phyloP scores from a whole-genome alignment of 1,140 invertebrate species.

The Lethrus apterus region DNA sequence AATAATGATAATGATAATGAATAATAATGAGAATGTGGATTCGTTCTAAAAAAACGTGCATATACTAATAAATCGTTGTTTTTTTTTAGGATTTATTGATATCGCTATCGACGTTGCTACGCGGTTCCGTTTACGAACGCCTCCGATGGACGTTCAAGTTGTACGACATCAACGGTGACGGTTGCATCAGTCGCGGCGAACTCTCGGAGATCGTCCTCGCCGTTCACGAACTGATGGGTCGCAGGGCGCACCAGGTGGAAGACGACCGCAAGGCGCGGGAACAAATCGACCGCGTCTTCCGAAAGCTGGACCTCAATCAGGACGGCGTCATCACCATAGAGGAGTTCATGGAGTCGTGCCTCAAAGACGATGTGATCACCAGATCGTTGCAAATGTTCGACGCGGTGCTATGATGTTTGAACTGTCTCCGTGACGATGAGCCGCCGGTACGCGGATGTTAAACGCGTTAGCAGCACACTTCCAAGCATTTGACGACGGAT shows the following conservation, averaged over 20 bases:
- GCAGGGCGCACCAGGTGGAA: constrained; percentile 59
- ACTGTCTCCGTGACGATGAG: no score
- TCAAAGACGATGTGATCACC: constrained; percentile 81
- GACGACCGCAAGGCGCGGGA: constrained; percentile 74
- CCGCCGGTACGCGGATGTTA: no score
- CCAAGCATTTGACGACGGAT: no score
- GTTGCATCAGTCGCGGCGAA: constrained; percentile 84
- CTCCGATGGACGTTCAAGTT: constrained; percentile 90
- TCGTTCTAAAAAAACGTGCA: background rate
- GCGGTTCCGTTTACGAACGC: constrained; percentile 87
- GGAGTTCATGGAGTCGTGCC: constrained; percentile 92
- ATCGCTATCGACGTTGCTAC: constrained; percentile 78
- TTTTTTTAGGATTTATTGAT: constrained; percentile 74
- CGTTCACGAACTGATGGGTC: constrained; percentile 86
- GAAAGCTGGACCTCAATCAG: constrained; percentile 88
- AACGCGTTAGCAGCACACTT: no score
- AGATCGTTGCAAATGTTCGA: constrained; percentile 77
- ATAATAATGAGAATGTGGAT: constrained; percentile 8
- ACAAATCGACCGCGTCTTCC: constrained; percentile 75
- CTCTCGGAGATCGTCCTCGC: constrained; percentile 84
- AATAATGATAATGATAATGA: background rate
- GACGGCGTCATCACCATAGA: constrained; percentile 94
- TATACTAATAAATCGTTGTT: constrained; percentile 4
- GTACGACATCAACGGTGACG: constrained; percentile 93
- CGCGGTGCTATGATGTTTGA: constrained; percentile 61